Percentiles rank a stretch among this genome's conserved stretches.
These are phyloP conservation scores for Anhinga anhinga DNA, from an alignment of 2,113 vertebrate genomes.

Conservation along the genomic window DNA sequence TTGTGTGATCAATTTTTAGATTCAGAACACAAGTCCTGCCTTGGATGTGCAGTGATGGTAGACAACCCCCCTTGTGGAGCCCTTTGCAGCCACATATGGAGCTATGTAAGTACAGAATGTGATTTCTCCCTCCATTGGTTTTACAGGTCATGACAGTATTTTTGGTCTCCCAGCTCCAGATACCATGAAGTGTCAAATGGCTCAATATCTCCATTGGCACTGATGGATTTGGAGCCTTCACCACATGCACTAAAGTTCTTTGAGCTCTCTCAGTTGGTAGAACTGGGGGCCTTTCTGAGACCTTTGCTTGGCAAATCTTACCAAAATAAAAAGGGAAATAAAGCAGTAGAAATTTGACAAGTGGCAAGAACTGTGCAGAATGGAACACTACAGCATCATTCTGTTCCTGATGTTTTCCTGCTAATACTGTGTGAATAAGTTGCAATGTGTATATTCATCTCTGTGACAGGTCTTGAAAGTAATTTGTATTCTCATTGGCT, in stretches of 20 bases:
- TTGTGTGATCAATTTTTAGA: not conserved
- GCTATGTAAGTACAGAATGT: not conserved
- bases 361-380: not conserved
- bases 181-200: not conserved
- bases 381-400: not conserved
- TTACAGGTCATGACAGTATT: not conserved
- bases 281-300: not conserved
- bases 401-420: not conserved
- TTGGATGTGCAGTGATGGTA: not conserved
- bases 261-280: not conserved
- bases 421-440: not conserved
- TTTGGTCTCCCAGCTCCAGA: not conserved
- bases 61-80: not conserved
- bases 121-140: not conserved
- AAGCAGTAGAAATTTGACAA: not conserved
- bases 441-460: not conserved
- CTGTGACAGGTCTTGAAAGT: not conserved
- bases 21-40: not conserved
- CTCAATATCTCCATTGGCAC: not conserved
- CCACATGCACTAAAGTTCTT: not conserved
- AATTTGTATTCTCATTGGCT: not conserved
- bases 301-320: not conserved
- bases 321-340: not conserved
- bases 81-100: not conserved
- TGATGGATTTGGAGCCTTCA: not conserved